Evolutionary conservation across 2,797 vertebrate species (phyloP).

Genomic region (Australoheros facetus): DNA sequence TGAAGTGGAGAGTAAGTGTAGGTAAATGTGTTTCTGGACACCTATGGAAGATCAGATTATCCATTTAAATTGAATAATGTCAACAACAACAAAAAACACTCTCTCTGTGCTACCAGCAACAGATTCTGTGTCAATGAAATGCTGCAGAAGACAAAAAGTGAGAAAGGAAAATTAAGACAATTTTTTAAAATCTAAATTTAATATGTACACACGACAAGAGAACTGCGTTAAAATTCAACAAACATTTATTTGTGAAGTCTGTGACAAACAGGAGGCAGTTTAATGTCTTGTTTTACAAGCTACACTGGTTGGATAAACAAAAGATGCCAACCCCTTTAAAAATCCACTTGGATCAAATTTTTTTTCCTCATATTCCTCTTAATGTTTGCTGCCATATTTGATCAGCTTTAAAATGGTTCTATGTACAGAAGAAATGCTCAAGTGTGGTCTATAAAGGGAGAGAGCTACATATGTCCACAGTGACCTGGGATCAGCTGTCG

Average conservation of each 20-base stretch:
- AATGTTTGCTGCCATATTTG: constrained; percentile 28
- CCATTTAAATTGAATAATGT: background rate
- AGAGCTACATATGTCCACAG: constrained; percentile 80
- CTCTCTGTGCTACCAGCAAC: background rate
- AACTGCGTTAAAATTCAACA: constrained; percentile 60
- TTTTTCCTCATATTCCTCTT: constrained; percentile 8
- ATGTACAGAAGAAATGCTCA: constrained; percentile 77
- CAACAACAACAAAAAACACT: background rate
- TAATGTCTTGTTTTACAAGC: constrained; percentile 70
- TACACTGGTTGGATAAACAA: constrained; percentile 60
- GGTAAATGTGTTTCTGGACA: background rate
- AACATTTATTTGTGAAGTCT: constrained; percentile 82
- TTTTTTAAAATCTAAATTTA: background rate
- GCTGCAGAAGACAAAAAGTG: background rate
- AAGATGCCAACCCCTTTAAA: constrained; percentile 53
- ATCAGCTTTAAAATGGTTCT: constrained; percentile 63
- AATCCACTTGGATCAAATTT: constrained; percentile 45
- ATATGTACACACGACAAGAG: background rate
- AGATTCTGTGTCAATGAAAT: background rate
- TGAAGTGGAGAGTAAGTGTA: background rate
- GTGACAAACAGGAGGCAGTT: constrained; percentile 79
- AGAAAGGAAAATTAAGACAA: background rate
- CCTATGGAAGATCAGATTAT: background rate
- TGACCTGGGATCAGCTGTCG: constrained; percentile 63
- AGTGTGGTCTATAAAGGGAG: constrained; percentile 58